These are phyloP conservation scores for Seriola dumerili DNA, from an alignment of 2,113 vertebrate species.

Conservation along the genomic window DNA sequence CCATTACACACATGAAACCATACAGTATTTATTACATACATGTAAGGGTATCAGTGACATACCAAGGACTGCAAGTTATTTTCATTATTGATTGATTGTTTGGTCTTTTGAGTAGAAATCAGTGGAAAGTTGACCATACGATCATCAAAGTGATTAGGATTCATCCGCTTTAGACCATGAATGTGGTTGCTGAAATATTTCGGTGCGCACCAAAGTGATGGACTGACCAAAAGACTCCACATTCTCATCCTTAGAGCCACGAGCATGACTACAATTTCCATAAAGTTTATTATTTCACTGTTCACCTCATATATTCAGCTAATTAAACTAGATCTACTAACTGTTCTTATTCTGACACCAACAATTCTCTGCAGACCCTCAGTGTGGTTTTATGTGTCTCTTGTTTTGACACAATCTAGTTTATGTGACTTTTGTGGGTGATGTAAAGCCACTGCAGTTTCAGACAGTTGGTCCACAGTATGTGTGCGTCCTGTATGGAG, in stretches of 20 bases:
- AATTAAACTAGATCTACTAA: constrained; percentile 30
- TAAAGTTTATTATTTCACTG: neutral
- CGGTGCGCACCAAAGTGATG: neutral
- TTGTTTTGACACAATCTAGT: constrained; percentile 38
- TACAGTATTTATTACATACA: neutral
- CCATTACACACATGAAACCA: neutral
- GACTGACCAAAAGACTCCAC: neutral
- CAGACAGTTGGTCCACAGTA: neutral
- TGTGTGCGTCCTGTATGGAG: constrained; percentile 1
- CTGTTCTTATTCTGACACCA: constrained; percentile 2
- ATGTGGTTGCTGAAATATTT: neutral
- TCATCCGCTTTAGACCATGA: neutral
- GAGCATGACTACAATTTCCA: neutral
- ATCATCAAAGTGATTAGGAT: neutral
- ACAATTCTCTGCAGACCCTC: neutral
- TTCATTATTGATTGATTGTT: neutral
- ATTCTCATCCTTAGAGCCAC: neutral
- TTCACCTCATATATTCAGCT: neutral
- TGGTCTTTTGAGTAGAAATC: neutral
- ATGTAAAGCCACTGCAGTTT: constrained; percentile 13
- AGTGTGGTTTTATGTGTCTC: neutral
- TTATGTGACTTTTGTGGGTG: constrained; percentile 28
- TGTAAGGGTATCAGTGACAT: neutral
- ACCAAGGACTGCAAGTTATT: neutral
- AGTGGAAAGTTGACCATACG: neutral